Evolutionary conservation across 2,888 invertebrate genomes (phyloP).

Genomic region (Caenorhabditis becei): DNA sequence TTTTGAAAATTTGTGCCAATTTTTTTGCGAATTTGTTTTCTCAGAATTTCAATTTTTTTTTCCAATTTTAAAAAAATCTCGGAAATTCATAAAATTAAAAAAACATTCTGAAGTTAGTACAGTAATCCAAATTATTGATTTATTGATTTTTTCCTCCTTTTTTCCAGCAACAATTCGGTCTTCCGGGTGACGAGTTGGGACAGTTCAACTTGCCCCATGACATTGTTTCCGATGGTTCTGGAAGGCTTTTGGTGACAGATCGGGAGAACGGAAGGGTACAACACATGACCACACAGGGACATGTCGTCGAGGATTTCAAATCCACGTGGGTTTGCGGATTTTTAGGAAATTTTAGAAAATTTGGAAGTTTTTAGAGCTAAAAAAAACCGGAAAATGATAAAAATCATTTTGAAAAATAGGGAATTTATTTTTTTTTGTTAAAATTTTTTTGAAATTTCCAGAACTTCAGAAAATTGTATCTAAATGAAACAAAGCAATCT

Average conservation of each 20-base stretch:
- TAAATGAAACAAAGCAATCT: too few relatives aligned
- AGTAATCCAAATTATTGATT: not conserved
- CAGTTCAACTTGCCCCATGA: slow-evolving; percentile 83
- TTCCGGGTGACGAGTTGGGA: slow-evolving; percentile 72
- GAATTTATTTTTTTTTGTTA: too few relatives aligned
- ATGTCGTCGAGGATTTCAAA: slow-evolving; percentile 59
- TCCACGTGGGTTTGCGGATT: slow-evolving; percentile 50
- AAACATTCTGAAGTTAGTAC: too few relatives aligned
- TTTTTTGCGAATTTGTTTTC: too few relatives aligned
- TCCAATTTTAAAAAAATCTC: too few relatives aligned
- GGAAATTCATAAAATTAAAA: not conserved
- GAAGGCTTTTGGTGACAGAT: slow-evolving; percentile 84
- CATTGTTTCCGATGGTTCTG: slow-evolving; percentile 82
- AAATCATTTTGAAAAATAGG: not conserved
- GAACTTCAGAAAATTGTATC: too few relatives aligned
- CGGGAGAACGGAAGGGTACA: slow-evolving; percentile 84
- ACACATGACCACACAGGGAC: slow-evolving; percentile 64
- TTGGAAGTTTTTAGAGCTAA: not conserved
- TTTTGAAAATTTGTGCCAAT: not conserved
- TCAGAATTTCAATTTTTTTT: too few relatives aligned
- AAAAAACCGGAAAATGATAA: not conserved
- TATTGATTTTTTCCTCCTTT: not conserved
- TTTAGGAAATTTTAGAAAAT: not conserved
- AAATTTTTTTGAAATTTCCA: not conserved
- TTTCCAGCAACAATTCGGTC: slow-evolving; percentile 66